Conservation (phyloP, 1,140 invertebrate genomes). For the Augochlora pura region DNA sequence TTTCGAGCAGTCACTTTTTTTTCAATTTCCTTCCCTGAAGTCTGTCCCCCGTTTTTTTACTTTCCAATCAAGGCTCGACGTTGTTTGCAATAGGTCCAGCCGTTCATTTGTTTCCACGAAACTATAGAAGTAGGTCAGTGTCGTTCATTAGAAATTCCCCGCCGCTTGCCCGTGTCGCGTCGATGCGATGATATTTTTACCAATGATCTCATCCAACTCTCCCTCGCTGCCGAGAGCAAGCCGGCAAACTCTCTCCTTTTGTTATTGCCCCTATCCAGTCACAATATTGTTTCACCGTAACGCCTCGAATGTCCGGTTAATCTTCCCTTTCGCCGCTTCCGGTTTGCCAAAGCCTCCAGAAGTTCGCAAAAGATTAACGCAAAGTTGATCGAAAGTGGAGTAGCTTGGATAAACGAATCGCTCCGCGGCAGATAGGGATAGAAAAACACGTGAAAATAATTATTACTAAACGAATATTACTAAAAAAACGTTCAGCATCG, state of each 20-base stretch:
- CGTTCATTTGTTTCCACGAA: conserved; percentile 35
- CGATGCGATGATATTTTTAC: neutral
- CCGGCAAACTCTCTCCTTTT: conserved; percentile 12
- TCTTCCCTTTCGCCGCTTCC: conserved; percentile 39
- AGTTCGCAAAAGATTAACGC: conserved; percentile 37
- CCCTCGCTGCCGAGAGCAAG: neutral
- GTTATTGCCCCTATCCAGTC: conserved; percentile 31
- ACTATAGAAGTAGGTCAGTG: conserved; percentile 38
- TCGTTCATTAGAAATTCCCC: conserved; percentile 46
- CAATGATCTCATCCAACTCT: neutral
- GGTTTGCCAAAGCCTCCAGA: neutral
- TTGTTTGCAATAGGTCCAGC: conserved; percentile 27
- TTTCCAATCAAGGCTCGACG: conserved; percentile 22
- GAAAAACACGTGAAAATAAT: neutral
- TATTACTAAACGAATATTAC: neutral
- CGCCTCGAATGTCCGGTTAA: conserved; percentile 28
- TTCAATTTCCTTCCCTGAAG: conserved; percentile 1
- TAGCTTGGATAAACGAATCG: neutral
- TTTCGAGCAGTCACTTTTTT: conserved; percentile 30
- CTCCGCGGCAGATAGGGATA: neutral
- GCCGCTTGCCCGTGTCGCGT: neutral
- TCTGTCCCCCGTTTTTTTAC: conserved; percentile 5
- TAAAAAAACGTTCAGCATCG: too few relatives aligned
- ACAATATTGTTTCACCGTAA: conserved; percentile 46
- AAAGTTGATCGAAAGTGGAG: neutral